Evolutionary conservation across 2,113 vertebrate genomes (phyloP).

Genomic region (Thunnus thynnus): DNA sequence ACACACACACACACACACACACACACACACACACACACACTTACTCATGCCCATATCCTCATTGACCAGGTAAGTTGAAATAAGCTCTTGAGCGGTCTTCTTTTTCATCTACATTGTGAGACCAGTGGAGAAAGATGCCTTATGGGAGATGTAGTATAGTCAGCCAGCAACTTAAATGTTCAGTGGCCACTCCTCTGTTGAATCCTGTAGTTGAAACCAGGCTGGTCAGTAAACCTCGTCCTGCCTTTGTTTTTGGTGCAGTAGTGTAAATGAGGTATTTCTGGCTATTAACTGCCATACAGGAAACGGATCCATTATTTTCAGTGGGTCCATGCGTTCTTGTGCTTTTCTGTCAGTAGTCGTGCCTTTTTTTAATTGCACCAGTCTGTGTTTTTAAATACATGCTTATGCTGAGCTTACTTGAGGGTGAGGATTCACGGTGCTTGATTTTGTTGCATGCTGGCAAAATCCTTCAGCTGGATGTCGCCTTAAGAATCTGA

Average conservation of each 20-base stretch:
- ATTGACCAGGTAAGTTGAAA: conserved; percentile 66
- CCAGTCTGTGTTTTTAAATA: conserved; percentile 43
- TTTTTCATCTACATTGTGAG: not conserved
- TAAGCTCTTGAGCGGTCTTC: not conserved
- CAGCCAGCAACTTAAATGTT: not conserved
- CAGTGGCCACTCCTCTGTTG: not conserved
- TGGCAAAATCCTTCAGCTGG: conserved; percentile 53
- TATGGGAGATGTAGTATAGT: conserved; percentile 12
- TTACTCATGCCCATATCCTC: conserved; percentile 41
- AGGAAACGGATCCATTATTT: conserved; percentile 27
- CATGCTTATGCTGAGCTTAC: conserved; percentile 42
- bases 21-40: conserved; percentile 31
- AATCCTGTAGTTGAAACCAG: conserved; percentile 5
- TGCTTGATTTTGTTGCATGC: conserved; percentile 48
- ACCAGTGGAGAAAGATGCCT: not conserved
- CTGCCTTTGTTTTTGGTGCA: conserved; percentile 2
- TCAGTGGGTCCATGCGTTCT: conserved; percentile 27
- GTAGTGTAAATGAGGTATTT: conserved; percentile 13
- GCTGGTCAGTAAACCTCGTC: not conserved
- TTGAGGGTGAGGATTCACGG: conserved; percentile 47
- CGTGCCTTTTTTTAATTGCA: conserved; percentile 24
- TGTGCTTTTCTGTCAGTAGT: conserved; percentile 42
- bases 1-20: conserved; percentile 39
- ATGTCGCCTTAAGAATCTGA: conserved; percentile 45
- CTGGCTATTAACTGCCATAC: conserved; percentile 12